Base-by-base conservation (phyloP, 2,113 vertebrate genomes). In the Edolisoma coerulescens region DNA sequence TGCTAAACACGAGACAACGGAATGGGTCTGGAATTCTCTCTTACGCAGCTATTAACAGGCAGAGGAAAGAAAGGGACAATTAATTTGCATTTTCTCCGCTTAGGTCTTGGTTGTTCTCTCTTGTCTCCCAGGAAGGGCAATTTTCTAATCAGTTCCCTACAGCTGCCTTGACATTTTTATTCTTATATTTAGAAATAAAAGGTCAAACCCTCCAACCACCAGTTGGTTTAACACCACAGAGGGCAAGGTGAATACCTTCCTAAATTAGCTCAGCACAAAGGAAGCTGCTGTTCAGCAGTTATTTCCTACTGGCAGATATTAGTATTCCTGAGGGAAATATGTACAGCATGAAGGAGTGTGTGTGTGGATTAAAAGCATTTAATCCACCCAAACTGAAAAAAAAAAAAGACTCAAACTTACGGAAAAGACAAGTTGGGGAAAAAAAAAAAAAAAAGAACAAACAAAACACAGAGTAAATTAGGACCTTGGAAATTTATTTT, bases 161-260 rank as follows among this genome's bases (percentile, higher is more conserved):
- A 71, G 47, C 42, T 45, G 16, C 65, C 30, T 13, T 87, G 60
- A 91, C 61, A 68, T 82, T 79, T 93, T 93, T 73, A 59, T 77
- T 95, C 37, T 79, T 87, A 64, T 84, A 82, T 75, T 84, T 82
- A 96, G 93, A 94, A 74, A 89, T 10, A 42, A 69, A 61, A 84
- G 67, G 77, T 63, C 19, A 49, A 65, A 60, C 75, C 60, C 64
- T 75, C 54, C 59, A 65, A 56, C 32, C 45, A 79, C 41, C 69
- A 22, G 82, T 73, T 73, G 61, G 30, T 68, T 84, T 74, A 91
- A 81, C 67, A 88, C 87, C 57, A 28, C 23, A 13, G 73, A 57
- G 52, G 45, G 17, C 74, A 90, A 84, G 68, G 54, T 74, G 74
- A 91, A 44, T 78, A 45, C 13, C 65, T 90, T 86, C 73, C 23